Base-by-base conservation (phyloP, 30 jellyfish, hydroid and myxozoan genomes). In the Haliclystus octoradiatus region DNA sequence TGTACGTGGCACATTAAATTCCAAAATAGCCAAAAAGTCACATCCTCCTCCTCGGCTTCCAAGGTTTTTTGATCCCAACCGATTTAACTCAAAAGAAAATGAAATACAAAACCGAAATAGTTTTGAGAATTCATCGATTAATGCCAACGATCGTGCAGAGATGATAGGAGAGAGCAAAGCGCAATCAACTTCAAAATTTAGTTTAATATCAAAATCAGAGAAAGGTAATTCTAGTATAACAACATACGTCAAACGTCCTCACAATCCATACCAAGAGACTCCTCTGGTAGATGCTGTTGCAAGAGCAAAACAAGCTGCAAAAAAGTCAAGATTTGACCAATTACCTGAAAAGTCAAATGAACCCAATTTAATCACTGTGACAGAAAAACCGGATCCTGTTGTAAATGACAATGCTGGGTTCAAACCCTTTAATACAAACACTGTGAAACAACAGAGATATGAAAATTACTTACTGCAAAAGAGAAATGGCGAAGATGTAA, bases 381-480 rank as follows among this genome's bases (percentile, higher is more conserved):
- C 57, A 40, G 57, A 5, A 19, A 9, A 5, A 5, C 57, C 57
- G 9, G 57, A 9, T 5, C 57, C 57, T 5, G 14, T 19, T 19
- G 19, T 40, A 19, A 19, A 40, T 40, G 23, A 62, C 7, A 31
- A 31, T 2, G 71, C 27, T 4, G 46, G 81, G 0, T 90, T 90
- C 79, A 68, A 73, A 35, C 98, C 98, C 9, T 90, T 90, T 72
- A 73, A 79, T 22, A 82, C 68, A 27, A 68, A 74, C 52, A 91
- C 94, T 0, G 94, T 64, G 26, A 90, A 90, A 70, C 98, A 90
- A 57, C 57, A 69, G n/a, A 65, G 98, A 34, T 90, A 90, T 62
- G 88, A 90, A 31, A 57, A 53, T 33, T 90, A 67, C 63, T 34
- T 90, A 62, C 63, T 65, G 1, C 60, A 87, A 34, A 75, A 72